A percentile compares a stretch with the other conserved stretches of the same genome.
Conservation (phyloP, 2,113 vertebrate species). For the Oryzias javanicus region DNA sequence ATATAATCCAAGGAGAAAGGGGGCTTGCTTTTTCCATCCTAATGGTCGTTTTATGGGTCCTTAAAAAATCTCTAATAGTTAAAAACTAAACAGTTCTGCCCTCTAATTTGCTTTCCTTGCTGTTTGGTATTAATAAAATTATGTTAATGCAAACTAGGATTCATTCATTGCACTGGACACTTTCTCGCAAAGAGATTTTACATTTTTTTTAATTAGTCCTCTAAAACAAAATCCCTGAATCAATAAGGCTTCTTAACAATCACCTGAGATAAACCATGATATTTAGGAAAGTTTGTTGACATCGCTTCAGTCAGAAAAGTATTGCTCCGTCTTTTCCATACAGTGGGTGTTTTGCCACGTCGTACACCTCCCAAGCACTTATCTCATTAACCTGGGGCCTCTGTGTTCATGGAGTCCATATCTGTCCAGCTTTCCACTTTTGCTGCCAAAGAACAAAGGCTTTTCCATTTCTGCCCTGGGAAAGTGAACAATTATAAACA, state of each 20-base stretch:
- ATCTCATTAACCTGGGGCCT: slow-evolving; percentile 55
- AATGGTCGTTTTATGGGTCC: slow-evolving; percentile 36
- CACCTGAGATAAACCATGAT: neutral
- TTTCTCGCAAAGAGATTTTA: slow-evolving; percentile 34
- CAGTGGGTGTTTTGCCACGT: slow-evolving; percentile 17
- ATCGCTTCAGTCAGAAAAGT: neutral
- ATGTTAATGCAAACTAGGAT: slow-evolving; percentile 26
- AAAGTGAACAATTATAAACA: slow-evolving; percentile 65
- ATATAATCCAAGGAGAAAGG: slow-evolving; percentile 24
- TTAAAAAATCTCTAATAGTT: slow-evolving; percentile 40
- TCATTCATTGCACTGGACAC: slow-evolving; percentile 36
- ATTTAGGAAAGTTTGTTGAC: slow-evolving; percentile 7
- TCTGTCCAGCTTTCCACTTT: slow-evolving; percentile 73
- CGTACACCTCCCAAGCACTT: slow-evolving; percentile 14
- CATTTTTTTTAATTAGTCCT: slow-evolving; percentile 17
- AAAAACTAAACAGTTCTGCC: slow-evolving; percentile 22
- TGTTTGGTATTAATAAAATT: slow-evolving; percentile 13
- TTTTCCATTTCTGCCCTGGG: slow-evolving; percentile 71
- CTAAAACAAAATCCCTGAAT: neutral
- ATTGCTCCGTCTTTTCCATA: slow-evolving; percentile 7
- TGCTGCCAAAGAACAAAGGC: slow-evolving; percentile 71
- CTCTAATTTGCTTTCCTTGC: slow-evolving; percentile 52
- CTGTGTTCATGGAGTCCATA: slow-evolving; percentile 53
- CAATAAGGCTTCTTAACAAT: neutral
- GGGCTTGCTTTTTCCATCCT: slow-evolving; percentile 13